These are phyloP conservation scores for Epinotia demarniana DNA, from an alignment of 2,888 invertebrate genomes.

Conservation along the genomic window DNA sequence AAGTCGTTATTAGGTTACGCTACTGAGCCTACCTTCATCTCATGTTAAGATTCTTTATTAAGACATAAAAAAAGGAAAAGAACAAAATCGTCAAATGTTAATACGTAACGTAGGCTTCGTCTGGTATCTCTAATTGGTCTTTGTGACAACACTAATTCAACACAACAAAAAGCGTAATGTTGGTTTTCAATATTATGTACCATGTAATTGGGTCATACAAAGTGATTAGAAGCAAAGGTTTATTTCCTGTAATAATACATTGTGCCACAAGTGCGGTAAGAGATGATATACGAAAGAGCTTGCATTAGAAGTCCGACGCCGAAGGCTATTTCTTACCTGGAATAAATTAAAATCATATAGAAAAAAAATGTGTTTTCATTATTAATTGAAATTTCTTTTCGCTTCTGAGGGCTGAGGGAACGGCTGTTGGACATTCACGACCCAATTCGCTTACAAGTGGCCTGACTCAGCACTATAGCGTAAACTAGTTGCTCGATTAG, in stretches of 20 bases:
- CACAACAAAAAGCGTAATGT: background rate
- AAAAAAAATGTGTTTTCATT: background rate
- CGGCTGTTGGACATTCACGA: slow-evolving; percentile 59
- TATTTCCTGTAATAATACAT: too few species aligned
- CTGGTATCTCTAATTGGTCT: background rate
- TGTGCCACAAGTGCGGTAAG: too few species aligned
- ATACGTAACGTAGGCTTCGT: too few species aligned
- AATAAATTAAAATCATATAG: background rate
- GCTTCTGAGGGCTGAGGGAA: background rate
- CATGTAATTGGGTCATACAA: too few species aligned
- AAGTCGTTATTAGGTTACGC: slow-evolving; percentile 11
- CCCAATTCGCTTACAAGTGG: slow-evolving; percentile 58
- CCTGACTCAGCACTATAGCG: slow-evolving; percentile 49
- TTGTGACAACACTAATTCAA: slow-evolving; percentile 13
- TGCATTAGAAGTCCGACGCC: too few species aligned
- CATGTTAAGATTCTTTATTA: background rate
- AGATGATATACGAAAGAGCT: too few species aligned
- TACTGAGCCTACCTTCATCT: slow-evolving; percentile 10
- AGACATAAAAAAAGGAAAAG: too few species aligned
- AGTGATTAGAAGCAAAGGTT: too few species aligned
- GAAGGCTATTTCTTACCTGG: too few species aligned
- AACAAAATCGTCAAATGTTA: too few species aligned
- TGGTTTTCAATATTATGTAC: background rate
- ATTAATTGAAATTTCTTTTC: background rate
- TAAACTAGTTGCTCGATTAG: slow-evolving; percentile 50